A percentile compares a stretch with the other conserved stretches of the same genome.
phyloP scores from a whole-genome alignment of 2,113 vertebrate genomes.

The Muntiacus muntjak region DNA sequence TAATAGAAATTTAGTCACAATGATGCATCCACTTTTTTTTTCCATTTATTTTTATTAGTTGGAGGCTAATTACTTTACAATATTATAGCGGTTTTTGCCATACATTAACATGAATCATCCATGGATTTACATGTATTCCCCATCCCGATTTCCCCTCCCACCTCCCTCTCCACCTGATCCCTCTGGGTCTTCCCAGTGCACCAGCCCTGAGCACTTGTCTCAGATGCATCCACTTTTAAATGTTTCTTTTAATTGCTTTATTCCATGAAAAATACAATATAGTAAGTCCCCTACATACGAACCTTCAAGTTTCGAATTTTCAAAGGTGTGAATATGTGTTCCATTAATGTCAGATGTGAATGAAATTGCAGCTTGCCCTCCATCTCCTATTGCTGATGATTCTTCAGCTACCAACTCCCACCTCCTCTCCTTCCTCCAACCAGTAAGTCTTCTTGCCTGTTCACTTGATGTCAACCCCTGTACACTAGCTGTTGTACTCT shows the following conservation, averaged over 20 bases:
- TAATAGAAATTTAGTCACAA: background rate
- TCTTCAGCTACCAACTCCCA: background rate
- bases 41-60: too few species aligned
- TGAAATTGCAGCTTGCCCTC: background rate
- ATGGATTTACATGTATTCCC: too few species aligned
- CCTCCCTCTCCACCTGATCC: too few species aligned
- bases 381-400: background rate
- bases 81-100: too few species aligned
- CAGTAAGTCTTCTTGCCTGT: background rate
- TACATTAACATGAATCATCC: too few species aligned
- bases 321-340: background rate
- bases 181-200: too few species aligned
- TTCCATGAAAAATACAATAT: background rate
- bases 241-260: background rate
- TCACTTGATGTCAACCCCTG: background rate
- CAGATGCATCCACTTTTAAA: background rate
- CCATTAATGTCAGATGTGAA: background rate
- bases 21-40: background rate
- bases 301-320: background rate
- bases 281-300: background rate
- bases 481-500: background rate
- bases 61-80: too few species aligned
- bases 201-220: too few species aligned
- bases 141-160: too few species aligned
- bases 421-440: background rate